phyloP scores from a whole-genome alignment of 1,140 invertebrate species.

The Trichonephila clavata region DNA sequence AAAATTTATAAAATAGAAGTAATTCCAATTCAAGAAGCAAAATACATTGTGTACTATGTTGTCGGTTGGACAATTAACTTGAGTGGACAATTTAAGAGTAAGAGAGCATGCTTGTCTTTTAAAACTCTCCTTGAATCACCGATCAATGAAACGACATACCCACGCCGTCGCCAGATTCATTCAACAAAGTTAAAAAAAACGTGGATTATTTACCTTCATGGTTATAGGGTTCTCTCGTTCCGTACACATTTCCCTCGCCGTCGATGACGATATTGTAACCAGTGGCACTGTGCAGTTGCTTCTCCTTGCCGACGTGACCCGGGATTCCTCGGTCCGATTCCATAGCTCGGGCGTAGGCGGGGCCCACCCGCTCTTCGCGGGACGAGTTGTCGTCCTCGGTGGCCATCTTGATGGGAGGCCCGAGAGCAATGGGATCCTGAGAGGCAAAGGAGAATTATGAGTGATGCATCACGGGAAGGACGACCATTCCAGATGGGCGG shows the following conservation, averaged over 20 bases:
- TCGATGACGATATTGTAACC: slow-evolving; percentile 70
- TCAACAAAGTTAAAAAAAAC: not conserved
- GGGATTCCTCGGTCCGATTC: slow-evolving; percentile 60
- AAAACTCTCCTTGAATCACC: slow-evolving; percentile 19
- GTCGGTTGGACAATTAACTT: too few relatives aligned
- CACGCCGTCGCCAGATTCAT: slow-evolving; percentile 23
- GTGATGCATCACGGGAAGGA: slow-evolving; percentile 15
- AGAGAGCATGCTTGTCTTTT: not conserved
- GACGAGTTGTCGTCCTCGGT: not conserved
- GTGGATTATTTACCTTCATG: slow-evolving; percentile 54
- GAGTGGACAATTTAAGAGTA: too few relatives aligned
- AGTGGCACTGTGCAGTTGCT: slow-evolving; percentile 71
- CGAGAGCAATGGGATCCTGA: slow-evolving; percentile 66
- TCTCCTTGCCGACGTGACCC: slow-evolving; percentile 56
- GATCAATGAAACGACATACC: not conserved
- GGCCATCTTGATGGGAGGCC: slow-evolving; percentile 62
- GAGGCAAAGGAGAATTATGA: slow-evolving; percentile 32
- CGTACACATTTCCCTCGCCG: slow-evolving; percentile 48
- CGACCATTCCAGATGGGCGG: not conserved
- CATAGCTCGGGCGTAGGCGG: not conserved
- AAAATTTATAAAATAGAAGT: too few relatives aligned
- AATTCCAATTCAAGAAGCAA: too few relatives aligned
- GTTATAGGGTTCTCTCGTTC: slow-evolving; percentile 66
- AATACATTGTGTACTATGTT: too few relatives aligned
- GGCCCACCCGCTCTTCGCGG: not conserved